phyloP scores from a whole-genome alignment of 2,113 vertebrate genomes.

The Prochilodus magdalenae region DNA sequence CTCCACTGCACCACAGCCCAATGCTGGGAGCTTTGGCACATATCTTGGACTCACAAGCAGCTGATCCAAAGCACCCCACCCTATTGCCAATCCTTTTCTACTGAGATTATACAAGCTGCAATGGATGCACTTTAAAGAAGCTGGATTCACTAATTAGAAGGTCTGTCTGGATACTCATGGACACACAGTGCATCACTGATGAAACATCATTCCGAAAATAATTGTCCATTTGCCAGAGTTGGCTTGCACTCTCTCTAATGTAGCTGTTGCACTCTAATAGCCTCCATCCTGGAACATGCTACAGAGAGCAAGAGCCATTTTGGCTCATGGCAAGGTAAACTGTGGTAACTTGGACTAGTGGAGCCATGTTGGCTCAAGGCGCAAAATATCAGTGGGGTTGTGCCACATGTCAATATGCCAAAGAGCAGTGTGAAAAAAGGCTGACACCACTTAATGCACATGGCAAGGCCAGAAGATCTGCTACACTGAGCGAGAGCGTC shows the following conservation, averaged over 20 bases:
- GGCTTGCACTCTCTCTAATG: not conserved
- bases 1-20: too few species aligned
- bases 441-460: not conserved
- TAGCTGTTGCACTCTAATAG: not conserved
- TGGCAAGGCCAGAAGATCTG: not conserved
- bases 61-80: too few species aligned
- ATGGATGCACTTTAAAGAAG: too few species aligned
- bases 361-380: constrained; percentile 23
- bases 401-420: constrained; percentile 18
- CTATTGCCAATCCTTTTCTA: too few species aligned
- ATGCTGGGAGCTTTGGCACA: too few species aligned
- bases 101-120: too few species aligned
- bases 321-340: constrained; percentile 38
- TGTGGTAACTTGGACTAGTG: constrained; percentile 1
- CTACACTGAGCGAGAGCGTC: not conserved
- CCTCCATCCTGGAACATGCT: constrained; percentile 6
- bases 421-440: constrained; percentile 3
- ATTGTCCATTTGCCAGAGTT: not conserved
- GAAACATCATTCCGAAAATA: not conserved
- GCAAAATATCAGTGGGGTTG: not conserved
- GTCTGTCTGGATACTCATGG: too few species aligned
- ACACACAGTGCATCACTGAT: not conserved
- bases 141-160: too few species aligned
- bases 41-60: too few species aligned
- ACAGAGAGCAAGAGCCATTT: constrained; percentile 14